Conservation (phyloP, 2,113 vertebrate species). For the Mustelus asterias region DNA sequence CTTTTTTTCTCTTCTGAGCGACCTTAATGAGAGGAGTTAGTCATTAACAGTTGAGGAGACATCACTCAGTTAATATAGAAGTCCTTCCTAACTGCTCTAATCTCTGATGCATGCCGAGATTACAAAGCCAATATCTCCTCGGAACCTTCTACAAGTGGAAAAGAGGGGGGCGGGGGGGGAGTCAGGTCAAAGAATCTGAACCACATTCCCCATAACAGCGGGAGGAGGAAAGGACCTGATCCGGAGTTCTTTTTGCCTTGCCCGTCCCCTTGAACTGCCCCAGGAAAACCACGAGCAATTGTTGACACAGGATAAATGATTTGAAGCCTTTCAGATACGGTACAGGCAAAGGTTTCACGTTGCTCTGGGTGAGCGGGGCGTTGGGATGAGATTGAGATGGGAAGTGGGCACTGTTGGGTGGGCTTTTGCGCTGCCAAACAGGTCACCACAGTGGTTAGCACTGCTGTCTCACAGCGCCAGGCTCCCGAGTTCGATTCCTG, state of each 20-base stretch:
- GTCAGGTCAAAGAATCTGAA: too few relatives aligned
- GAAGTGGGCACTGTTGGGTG: not conserved
- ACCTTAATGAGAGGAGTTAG: conserved; percentile 56
- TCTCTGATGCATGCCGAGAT: conserved; percentile 42
- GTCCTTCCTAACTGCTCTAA: conserved; percentile 47
- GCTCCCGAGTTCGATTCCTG: too few relatives aligned
- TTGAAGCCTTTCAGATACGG: not conserved
- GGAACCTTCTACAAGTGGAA: not conserved
- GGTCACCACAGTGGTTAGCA: too few relatives aligned
- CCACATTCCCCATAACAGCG: conserved; percentile 40
- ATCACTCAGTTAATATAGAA: conserved; percentile 59
- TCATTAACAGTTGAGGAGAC: conserved; percentile 58
- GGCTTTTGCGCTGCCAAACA: too few relatives aligned
- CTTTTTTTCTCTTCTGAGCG: not conserved
- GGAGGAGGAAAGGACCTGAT: conserved; percentile 54
- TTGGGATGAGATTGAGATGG: not conserved
- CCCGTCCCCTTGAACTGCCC: not conserved
- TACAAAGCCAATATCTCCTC: conserved; percentile 21
- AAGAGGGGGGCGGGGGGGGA: not conserved
- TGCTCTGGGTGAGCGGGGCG: not conserved
- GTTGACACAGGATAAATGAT: not conserved
- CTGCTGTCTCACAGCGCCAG: too few relatives aligned
- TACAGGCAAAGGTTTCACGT: not conserved
- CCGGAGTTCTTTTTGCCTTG: conserved; percentile 47
- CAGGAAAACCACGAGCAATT: not conserved